These are phyloP conservation scores for Neoseiulus cucumeris DNA, from an alignment of 1,140 invertebrate genomes.

Conservation along the genomic window DNA sequence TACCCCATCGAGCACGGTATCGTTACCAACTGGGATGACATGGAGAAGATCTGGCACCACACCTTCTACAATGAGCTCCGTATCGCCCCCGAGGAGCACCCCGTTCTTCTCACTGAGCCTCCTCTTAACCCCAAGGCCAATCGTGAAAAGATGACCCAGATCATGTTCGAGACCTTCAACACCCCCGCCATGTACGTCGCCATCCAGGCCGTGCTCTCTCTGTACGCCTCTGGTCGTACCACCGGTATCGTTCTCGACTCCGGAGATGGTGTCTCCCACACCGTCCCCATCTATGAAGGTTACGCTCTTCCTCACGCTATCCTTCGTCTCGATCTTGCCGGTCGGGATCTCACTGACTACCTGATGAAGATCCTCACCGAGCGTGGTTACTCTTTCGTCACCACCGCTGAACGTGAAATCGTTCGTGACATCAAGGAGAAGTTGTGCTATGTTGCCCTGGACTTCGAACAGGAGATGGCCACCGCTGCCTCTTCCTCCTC, in stretches of 20 bases:
- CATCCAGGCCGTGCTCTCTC: constrained; percentile 33
- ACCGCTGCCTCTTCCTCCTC: constrained; percentile 44
- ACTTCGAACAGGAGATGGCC: constrained; percentile 87
- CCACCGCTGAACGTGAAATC: constrained; percentile 33
- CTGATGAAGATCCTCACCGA: constrained; percentile 35
- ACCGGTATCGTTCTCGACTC: constrained; percentile 36
- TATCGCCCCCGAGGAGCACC: constrained; percentile 33
- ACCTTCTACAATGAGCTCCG: constrained; percentile 37
- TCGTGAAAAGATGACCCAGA: constrained; percentile 29
- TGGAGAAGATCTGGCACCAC: constrained; percentile 33
- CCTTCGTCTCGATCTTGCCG: constrained; percentile 36
- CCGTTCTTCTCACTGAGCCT: constrained; percentile 30
- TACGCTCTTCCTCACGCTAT: constrained; percentile 39
- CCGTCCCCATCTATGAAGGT: constrained; percentile 38
- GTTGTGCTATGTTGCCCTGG: constrained; percentile 32
- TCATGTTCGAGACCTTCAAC: constrained; percentile 79
- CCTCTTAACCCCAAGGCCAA: constrained; percentile 33
- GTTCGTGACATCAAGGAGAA: constrained; percentile 35
- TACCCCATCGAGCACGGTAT: constrained; percentile 36
- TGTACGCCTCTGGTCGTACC: constrained; percentile 35
- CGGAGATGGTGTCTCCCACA: constrained; percentile 39
- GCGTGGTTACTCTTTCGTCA: constrained; percentile 37
- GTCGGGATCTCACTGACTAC: constrained; percentile 37
- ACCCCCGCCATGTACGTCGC: constrained; percentile 34
- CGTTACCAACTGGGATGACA: constrained; percentile 37